Evolutionary conservation across 2,113 vertebrate species (phyloP), one percentile per base, ranked within the genome.

Genomic region (Ptychochromis oligacanthus): DNA sequence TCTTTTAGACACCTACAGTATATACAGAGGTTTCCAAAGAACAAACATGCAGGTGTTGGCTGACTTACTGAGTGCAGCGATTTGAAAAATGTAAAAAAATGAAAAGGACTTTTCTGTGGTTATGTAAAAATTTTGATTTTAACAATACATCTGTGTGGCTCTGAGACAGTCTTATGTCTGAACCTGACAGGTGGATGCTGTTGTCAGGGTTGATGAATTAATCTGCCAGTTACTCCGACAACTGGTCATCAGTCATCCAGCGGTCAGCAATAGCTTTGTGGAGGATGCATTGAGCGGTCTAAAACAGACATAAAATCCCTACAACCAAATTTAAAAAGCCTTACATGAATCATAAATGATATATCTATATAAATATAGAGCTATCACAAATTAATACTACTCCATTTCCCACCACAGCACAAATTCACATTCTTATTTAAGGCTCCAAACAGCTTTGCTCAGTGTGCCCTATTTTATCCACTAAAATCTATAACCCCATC

Each of bases 401-500:
- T 52, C 59, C 34, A 61, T 34, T 34, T 26, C 8, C 7, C 28
- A 62, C 22, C 26, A 15, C 4, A 13, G 15, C 31, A 10, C 10
- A 60, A 0, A 54, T 34, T 72, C 43, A 34, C n/a, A 38, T 72
- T 88, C 56, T 62, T 56, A 58, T 67, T 72, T 31, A 72, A 54
- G 46, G 46, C 18, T 54, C 49, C 34, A 81, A 64, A 67, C 58
- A 84, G 62, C 52, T 70, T 77, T 75, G 14, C 43, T 24, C 54
- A 34, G 11, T 46, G 20, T 62, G 54, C 40, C 75, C 78, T 5
- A 78, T 65, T 89, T 91, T 28, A 81, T 65, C 65, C 75, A 57
- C 60, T 72, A 52, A 87, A 87, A 82, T 87, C 75, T 55, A 88
- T 87, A 88, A 84, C 72, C 77, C 86, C 87, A 79, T 83, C 84